Evolutionary conservation across 2,113 vertebrate species (phyloP).

Genomic region (Lamprotornis superbus): DNA sequence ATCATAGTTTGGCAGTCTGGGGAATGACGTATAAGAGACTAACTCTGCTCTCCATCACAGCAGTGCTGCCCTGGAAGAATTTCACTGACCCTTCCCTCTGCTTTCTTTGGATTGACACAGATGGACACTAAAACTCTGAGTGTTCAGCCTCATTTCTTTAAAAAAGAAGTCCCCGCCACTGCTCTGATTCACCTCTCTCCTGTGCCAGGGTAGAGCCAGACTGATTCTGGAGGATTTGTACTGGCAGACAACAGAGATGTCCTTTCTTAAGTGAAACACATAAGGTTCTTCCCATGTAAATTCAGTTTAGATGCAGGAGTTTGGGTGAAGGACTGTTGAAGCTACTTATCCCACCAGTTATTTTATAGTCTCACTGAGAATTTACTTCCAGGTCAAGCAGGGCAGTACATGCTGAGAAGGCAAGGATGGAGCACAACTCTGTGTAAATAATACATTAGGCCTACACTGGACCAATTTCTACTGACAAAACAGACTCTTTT

Average conservation of each 20-base stretch:
- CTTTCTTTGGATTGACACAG: neutral
- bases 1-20: neutral
- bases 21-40: neutral
- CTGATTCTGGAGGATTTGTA: neutral
- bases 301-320: neutral
- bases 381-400: slow-evolving; percentile 44
- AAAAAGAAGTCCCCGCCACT: rapidly evolving
- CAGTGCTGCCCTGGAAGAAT: neutral
- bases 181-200: neutral
- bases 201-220: neutral
- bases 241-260: neutral
- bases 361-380: slow-evolving; percentile 32
- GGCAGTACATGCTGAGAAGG: neutral
- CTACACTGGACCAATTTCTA: neutral
- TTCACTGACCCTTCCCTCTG: neutral
- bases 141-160: neutral
- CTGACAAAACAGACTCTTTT: slow-evolving; percentile 21
- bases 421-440: neutral
- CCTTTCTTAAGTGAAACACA: neutral
- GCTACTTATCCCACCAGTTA: neutral
- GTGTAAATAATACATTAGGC: slow-evolving; percentile 20
- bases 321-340: neutral
- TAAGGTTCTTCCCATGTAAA: neutral
- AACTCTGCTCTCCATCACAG: neutral
- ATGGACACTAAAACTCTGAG: neutral